A percentile compares a stretch with the other conserved stretches of the same genome.
Evolutionary conservation across 2,888 invertebrate genomes (phyloP).

Genomic region (Brachyptera putata): DNA sequence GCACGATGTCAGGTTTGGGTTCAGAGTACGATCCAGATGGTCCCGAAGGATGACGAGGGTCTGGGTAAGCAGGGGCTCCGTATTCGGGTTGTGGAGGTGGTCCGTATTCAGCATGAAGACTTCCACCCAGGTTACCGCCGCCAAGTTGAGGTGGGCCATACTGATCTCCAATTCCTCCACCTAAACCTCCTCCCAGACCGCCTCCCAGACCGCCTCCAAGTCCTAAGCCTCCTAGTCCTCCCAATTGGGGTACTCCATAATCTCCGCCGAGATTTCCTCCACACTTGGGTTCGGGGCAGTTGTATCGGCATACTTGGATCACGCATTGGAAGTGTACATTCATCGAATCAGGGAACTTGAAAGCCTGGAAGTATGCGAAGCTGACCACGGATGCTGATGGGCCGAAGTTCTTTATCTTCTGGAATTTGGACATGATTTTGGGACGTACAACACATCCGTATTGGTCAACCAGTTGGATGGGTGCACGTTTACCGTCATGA

Average conservation of each 20-base stretch:
- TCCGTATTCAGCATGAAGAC: constrained; percentile 36
- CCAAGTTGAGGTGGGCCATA: constrained; percentile 58
- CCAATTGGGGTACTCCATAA: constrained; percentile 63
- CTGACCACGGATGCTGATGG: constrained; percentile 91
- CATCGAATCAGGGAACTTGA: constrained; percentile 96
- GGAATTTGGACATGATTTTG: constrained; percentile 90
- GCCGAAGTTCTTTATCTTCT: constrained; percentile 93
- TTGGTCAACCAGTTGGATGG: constrained; percentile 89
- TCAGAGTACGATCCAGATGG: constrained; percentile 79
- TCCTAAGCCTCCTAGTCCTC: constrained; percentile 54
- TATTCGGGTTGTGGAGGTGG: constrained; percentile 28
- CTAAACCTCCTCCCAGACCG: too few relatives aligned
- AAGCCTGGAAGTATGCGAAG: constrained; percentile 94
- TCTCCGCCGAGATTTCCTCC: constrained; percentile 56
- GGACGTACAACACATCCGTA: constrained; percentile 90
- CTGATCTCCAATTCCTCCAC: constrained; percentile 39
- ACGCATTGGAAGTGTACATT: constrained; percentile 96
- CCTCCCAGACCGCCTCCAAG: constrained; percentile 21
- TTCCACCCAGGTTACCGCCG: constrained; percentile 22
- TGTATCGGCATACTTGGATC: constrained; percentile 89
- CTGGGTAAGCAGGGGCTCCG: constrained; percentile 60
- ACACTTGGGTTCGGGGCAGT: constrained; percentile 90
- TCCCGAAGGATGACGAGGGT: constrained; percentile 83
- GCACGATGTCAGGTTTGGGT: constrained; percentile 73
- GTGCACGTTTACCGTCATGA: constrained; percentile 89